Percentiles rank a stretch among this genome's conserved stretches.
Evolutionary conservation across 2,113 vertebrate species (phyloP).

Genomic region (Nettapus auritus): DNA sequence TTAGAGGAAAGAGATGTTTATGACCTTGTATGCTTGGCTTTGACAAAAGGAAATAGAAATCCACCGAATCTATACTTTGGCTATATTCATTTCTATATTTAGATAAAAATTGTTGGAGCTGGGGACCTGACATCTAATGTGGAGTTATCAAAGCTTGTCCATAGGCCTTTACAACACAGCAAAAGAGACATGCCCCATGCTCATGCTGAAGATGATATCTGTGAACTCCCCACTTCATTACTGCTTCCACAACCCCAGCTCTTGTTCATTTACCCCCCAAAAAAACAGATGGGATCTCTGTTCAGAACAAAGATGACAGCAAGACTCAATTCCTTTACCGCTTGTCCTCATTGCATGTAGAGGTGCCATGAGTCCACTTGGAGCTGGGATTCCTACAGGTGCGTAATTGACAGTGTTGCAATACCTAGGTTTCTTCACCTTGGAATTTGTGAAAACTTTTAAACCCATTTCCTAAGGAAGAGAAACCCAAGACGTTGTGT

Average conservation of each 20-base stretch:
- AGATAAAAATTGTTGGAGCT: neutral
- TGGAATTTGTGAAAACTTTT: constrained; percentile 69
- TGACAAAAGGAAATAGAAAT: neutral
- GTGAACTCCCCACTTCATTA: neutral
- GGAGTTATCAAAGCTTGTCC: neutral
- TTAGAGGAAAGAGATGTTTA: neutral
- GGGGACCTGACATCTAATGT: neutral
- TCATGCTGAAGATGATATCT: neutral
- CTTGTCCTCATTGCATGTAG: neutral
- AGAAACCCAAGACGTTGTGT: neutral
- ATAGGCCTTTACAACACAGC: neutral
- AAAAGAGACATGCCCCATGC: neutral
- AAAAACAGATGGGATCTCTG: neutral
- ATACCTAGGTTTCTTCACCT: constrained; percentile 35
- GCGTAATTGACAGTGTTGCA: fast-evolving
- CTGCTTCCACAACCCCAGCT: neutral
- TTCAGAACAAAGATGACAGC: neutral
- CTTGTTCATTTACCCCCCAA: neutral
- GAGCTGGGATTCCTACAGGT: fast-evolving
- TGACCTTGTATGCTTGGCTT: neutral
- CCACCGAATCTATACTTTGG: neutral
- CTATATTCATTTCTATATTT: neutral
- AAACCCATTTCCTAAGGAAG: constrained; percentile 60
- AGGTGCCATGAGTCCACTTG: fast-evolving
- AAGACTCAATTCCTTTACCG: neutral